Evolutionary conservation across 2,888 invertebrate species (phyloP), one percentile per base, ranked within the genome.

Genomic region (Plebejus argus): DNA sequence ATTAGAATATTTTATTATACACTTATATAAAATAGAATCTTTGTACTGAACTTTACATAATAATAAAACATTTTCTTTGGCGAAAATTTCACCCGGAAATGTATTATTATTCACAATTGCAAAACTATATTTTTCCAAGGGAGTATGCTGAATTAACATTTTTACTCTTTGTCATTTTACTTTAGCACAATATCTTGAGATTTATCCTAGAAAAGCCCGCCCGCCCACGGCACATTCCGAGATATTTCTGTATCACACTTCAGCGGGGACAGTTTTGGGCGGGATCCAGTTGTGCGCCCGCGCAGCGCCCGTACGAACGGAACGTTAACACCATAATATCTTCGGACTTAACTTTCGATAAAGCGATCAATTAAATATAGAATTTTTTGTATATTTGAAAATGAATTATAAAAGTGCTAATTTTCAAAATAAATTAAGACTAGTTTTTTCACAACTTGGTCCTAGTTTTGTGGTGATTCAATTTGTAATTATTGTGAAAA

Each of bases 201-300:
- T 4, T 12, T 33, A 89, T 90, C 90, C 80, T 82, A 83, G 88
- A 86, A 88, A 89, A 87, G 86, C 83, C 87, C 88, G 88, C 88
- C 89, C 92, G 86, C 89, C 88, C 91, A 89, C 84, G 80, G 83
- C 86, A 82, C 86, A 88, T 89, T 85, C 88, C 87, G 88, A 87
- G 85, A 90, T 93, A 93, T 94, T 93, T 94, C 82, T 87, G 93
- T 93, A 91, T 90, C 89, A 85, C 88, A 89, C 85, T 85, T 84
- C 86, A 88, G 90, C 90, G 86, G 91, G 89, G 93, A 94, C 92
- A 92, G 90, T 91, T 74, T 93, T 93, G 93, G 92, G 92, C 83
- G 84, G 85, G 87, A 87, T 92, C 93, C 93, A 94, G 93, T 93
- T 70, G 76, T 79, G 81, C 82, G 82, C 81, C 80, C 79, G 81